phyloP scores from a whole-genome alignment of 2,888 invertebrate genomes.

The Antheraea assamensis region DNA sequence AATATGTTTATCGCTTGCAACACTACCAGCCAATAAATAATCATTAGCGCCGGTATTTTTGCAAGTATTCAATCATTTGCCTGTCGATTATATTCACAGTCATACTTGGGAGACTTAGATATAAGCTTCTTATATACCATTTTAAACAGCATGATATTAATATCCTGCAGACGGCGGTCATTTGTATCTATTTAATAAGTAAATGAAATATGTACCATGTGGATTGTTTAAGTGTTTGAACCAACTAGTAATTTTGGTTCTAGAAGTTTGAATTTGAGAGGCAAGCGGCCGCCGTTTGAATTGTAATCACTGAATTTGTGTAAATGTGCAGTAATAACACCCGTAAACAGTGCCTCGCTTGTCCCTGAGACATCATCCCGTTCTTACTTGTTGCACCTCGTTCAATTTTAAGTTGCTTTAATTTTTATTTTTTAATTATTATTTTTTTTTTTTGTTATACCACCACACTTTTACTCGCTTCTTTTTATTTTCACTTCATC shows the following conservation, averaged over 20 bases:
- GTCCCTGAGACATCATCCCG: slow-evolving; percentile 80
- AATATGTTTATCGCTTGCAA: slow-evolving; percentile 71
- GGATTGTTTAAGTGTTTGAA: neutral
- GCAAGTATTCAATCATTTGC: slow-evolving; percentile 75
- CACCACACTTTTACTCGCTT: slow-evolving; percentile 77
- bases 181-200: slow-evolving; percentile 46
- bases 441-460: slow-evolving; percentile 67
- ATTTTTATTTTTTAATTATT: slow-evolving; percentile 53
- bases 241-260: slow-evolving; percentile 1
- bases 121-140: slow-evolving; percentile 77
- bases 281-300: slow-evolving; percentile 54
- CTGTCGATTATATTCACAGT: slow-evolving; percentile 74
- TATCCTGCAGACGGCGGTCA: slow-evolving; percentile 62
- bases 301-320: slow-evolving; percentile 72
- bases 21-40: slow-evolving; percentile 53
- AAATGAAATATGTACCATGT: slow-evolving; percentile 27
- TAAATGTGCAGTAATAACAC: slow-evolving; percentile 80
- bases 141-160: slow-evolving; percentile 76
- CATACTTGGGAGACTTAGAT: slow-evolving; percentile 76
- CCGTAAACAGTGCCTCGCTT: slow-evolving; percentile 79
- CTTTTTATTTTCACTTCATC: slow-evolving; percentile 80
- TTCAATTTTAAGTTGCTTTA: slow-evolving; percentile 81
- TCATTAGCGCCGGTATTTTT: slow-evolving; percentile 66
- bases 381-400: slow-evolving; percentile 80
- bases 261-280: slow-evolving; percentile 24